phyloP scores from a whole-genome alignment of 2,797 vertebrate species.

The Silurus lanzhouensis region DNA sequence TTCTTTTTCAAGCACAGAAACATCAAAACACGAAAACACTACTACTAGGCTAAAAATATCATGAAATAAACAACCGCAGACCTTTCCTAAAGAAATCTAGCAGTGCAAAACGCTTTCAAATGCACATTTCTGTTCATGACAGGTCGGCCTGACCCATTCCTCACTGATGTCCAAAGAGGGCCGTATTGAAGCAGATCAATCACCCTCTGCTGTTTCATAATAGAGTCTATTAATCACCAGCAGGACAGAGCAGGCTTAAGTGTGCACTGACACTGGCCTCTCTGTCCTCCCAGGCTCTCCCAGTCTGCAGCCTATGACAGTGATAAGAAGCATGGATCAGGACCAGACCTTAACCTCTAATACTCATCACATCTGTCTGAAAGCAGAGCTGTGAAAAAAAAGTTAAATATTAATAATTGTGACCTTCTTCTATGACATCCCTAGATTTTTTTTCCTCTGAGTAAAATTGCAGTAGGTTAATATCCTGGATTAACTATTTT shows the following conservation, averaged over 20 bases:
- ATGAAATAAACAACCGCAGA: neutral
- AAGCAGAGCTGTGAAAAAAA: neutral
- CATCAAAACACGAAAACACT: neutral
- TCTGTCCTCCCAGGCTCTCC: conserved; percentile 20
- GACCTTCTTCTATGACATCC: neutral
- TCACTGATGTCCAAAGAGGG: conserved; percentile 40
- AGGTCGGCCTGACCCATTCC: conserved; percentile 23
- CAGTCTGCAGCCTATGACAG: conserved; percentile 6
- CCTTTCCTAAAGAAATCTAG: neutral
- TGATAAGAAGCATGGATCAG: conserved; percentile 26
- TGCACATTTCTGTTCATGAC: conserved; percentile 14
- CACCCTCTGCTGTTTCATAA: conserved; percentile 53
- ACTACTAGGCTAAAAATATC: neutral
- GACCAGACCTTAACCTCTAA: conserved; percentile 1
- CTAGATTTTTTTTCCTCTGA: neutral
- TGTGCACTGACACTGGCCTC: conserved; percentile 28
- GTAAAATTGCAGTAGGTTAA: neutral
- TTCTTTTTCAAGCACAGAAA: neutral
- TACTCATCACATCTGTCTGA: conserved; percentile 21
- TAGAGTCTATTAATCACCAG: conserved; percentile 54
- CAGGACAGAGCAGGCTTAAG: conserved; percentile 43
- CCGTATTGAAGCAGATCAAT: conserved; percentile 43
- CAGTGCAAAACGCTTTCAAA: conserved; percentile 16
- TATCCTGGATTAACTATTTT: neutral
- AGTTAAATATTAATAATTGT: neutral